phyloP scores from a whole-genome alignment of 2,797 vertebrate genomes.

The Scomberomorus guttatus region DNA sequence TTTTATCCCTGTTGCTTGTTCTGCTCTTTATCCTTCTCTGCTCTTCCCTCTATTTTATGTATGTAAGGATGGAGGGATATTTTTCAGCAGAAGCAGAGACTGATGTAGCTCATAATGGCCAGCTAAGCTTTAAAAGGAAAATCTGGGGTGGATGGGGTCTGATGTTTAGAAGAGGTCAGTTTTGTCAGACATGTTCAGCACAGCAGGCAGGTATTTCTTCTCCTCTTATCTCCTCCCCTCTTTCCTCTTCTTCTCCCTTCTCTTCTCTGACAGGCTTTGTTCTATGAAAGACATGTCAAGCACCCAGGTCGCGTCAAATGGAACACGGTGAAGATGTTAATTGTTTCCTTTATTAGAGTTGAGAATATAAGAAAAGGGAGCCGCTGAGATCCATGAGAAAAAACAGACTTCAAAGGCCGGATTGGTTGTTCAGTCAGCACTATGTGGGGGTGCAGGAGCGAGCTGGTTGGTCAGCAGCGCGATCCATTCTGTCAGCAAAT shows the following conservation, averaged over 20 bases:
- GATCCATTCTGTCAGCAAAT: conserved; percentile 78
- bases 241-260: conserved; percentile 21
- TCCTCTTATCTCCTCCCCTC: conserved; percentile 41
- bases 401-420: conserved; percentile 75
- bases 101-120: neutral
- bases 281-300: conserved; percentile 73
- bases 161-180: conserved; percentile 42
- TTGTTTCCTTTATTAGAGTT: conserved; percentile 65
- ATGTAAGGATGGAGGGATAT: neutral
- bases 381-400: conserved; percentile 68
- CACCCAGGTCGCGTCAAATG: conserved; percentile 58
- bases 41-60: conserved; percentile 9
- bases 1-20: conserved; percentile 43
- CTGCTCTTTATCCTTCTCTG: conserved; percentile 17
- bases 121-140: conserved; percentile 22
- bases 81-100: conserved; percentile 12
- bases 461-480: conserved; percentile 60
- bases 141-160: conserved; percentile 4
- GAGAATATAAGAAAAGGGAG: conserved; percentile 41
- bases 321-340: conserved; percentile 72
- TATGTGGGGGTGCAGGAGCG: conserved; percentile 50
- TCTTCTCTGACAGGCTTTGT: conserved; percentile 49
- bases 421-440: conserved; percentile 71
- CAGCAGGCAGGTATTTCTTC: conserved; percentile 51
- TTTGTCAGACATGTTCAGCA: conserved; percentile 50